Evolutionary conservation across 1,140 invertebrate species (phyloP).

Genomic region (Meloidogyne floridensis): DNA sequence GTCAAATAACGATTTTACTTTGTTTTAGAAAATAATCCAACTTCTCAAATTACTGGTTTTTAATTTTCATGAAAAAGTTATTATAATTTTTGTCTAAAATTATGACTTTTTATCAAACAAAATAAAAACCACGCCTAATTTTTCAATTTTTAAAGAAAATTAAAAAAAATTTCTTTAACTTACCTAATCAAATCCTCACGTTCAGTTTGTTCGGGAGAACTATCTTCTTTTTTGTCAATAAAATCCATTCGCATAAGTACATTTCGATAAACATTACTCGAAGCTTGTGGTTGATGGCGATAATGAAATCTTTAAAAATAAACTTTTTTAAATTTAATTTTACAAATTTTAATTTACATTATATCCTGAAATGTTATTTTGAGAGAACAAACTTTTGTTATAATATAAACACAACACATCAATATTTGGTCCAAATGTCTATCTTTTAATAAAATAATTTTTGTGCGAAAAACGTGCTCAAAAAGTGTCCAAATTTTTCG

Average conservation of each 20-base stretch:
- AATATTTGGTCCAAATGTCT: slow-evolving; percentile 93
- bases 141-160: no score
- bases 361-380: slow-evolving; percentile 57
- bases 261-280: slow-evolving; percentile 49
- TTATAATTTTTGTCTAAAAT: no score
- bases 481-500: slow-evolving; percentile 81
- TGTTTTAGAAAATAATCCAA: no score
- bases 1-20: no score
- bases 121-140: no score
- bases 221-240: slow-evolving; percentile 33
- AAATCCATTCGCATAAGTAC: slow-evolving; percentile 45
- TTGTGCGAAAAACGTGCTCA: slow-evolving; percentile 78
- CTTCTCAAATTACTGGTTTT: no score
- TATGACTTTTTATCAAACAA: no score
- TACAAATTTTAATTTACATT: slow-evolving; percentile 36
- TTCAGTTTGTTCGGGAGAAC: slow-evolving; percentile 40
- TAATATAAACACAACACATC: slow-evolving; percentile 97
- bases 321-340: neutral
- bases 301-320: slow-evolving; percentile 19
- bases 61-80: no score
- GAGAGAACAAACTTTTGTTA: slow-evolving; percentile 76
- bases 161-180: neutral
- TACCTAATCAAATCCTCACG: slow-evolving; percentile 53
- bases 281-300: slow-evolving; percentile 59
- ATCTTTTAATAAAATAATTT: slow-evolving; percentile 82